Evolutionary conservation across 2,888 invertebrate genomes (phyloP), one percentile per base, ranked within the genome.

Genomic region (Falcaria lacertinaria): DNA sequence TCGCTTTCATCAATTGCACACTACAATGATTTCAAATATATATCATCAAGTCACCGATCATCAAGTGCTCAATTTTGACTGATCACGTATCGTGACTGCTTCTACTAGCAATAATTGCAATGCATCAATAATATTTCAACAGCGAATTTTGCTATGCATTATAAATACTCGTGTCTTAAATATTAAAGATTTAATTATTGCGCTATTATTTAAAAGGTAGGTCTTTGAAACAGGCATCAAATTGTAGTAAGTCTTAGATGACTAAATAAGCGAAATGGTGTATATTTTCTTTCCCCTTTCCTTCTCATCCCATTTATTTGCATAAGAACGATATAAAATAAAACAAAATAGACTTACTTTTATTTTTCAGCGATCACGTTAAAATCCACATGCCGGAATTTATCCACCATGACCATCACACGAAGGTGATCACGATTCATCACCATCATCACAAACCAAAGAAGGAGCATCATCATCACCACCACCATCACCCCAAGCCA

Each of bases 321-420:
- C n/a, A n/a, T n/a, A n/a, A n/a, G n/a, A n/a, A n/a, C n/a, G n/a
- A n/a, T n/a, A n/a, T n/a, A n/a, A n/a, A n/a, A n/a, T n/a, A n/a
- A n/a, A n/a, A n/a, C n/a, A n/a, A n/a, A n/a, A n/a, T n/a, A n/a
- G n/a, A n/a, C n/a, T n/a, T n/a, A n/a, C n/a, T 6, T 36, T 41
- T 64, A 39, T 66, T 65, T 82, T 84, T 44, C 84, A 92, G 92
- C 59, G 83, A 90, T 40, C 91, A 92, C 61, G 79, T 92, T 48
- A 91, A 83, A 67, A 72, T 92, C 39, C 85, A 91, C 64, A 84
- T 92, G 6, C 92, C 92, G 14, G 90, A 92, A 65, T 83, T 92
- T 40, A 86, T 91, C 48, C 91, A 92, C 35, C 91, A 91, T 48
- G 89, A 91, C 38, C 83, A 89, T 47, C 92, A 92, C 59, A 92